Conservation (phyloP, 2,888 invertebrate genomes). For the Byasa hedistus region DNA sequence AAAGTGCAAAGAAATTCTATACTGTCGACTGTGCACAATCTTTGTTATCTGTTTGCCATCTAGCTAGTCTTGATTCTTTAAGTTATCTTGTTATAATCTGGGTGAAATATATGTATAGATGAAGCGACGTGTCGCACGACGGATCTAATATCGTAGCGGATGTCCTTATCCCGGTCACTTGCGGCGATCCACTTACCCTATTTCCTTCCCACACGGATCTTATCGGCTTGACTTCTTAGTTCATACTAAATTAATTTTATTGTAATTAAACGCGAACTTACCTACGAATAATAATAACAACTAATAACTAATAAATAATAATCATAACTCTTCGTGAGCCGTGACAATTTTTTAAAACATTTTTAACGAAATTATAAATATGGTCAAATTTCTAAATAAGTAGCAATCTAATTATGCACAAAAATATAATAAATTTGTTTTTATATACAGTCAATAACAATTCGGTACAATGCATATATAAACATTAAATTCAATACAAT, state of each 20-base stretch:
- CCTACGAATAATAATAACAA: too few relatives aligned
- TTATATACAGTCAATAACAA: not conserved
- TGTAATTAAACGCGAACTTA: not conserved
- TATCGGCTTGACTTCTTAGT: constrained; percentile 32
- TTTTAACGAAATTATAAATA: too few relatives aligned
- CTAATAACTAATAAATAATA: too few relatives aligned
- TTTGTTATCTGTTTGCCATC: too few relatives aligned
- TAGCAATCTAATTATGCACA: too few relatives aligned
- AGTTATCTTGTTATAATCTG: too few relatives aligned
- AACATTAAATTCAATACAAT: not conserved
- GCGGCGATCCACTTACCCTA: constrained; percentile 40
- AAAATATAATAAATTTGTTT: not conserved
- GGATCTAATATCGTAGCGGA: constrained; percentile 38
- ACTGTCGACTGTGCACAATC: too few relatives aligned
- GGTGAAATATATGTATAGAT: not conserved
- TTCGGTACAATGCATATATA: not conserved
- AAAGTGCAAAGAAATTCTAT: too few relatives aligned
- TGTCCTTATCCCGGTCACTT: constrained; percentile 45
- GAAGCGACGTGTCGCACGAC: not conserved
- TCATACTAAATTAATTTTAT: not conserved
- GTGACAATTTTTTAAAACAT: too few relatives aligned
- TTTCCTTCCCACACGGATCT: constrained; percentile 36
- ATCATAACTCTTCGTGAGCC: too few relatives aligned
- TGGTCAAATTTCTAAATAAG: too few relatives aligned
- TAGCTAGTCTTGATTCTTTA: too few relatives aligned